Percentiles rank a stretch among this genome's conserved stretches.
Evolutionary conservation across 2,113 vertebrate species (phyloP).

Genomic region (Cyprinus carpio): DNA sequence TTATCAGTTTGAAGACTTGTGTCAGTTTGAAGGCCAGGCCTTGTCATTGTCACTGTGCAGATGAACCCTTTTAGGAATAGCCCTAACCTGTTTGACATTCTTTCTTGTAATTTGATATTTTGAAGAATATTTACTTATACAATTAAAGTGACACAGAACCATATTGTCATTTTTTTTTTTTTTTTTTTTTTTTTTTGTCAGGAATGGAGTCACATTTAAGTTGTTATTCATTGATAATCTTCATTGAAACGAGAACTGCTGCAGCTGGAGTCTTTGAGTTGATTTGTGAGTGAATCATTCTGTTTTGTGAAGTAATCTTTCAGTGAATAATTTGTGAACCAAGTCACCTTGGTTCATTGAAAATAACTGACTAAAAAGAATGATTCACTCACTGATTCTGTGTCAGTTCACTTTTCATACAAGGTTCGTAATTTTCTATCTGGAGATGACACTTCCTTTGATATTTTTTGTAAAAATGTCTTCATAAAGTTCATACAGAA

Average conservation of each 20-base stretch:
- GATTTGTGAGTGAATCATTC: no score
- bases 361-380: no score
- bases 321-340: neutral
- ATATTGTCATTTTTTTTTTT: no score
- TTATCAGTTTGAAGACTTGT: neutral
- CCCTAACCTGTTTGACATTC: neutral
- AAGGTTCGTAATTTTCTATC: no score
- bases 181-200: neutral
- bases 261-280: neutral
- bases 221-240: neutral
- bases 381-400: no score
- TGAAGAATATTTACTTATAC: neutral
- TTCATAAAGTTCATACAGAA: no score
- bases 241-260: neutral
- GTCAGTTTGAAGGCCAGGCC: no score
- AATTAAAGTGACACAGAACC: neutral
- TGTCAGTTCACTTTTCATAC: no score
- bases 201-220: neutral
- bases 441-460: no score
- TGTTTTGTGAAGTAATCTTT: neutral
- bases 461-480: no score
- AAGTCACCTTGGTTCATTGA: no score
- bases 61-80: neutral
- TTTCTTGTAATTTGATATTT: neutral
- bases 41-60: neutral